Evolutionary conservation across 2,888 invertebrate species (phyloP), one percentile per base, ranked within the genome.

Genomic region (Cosmopolites sordidus): DNA sequence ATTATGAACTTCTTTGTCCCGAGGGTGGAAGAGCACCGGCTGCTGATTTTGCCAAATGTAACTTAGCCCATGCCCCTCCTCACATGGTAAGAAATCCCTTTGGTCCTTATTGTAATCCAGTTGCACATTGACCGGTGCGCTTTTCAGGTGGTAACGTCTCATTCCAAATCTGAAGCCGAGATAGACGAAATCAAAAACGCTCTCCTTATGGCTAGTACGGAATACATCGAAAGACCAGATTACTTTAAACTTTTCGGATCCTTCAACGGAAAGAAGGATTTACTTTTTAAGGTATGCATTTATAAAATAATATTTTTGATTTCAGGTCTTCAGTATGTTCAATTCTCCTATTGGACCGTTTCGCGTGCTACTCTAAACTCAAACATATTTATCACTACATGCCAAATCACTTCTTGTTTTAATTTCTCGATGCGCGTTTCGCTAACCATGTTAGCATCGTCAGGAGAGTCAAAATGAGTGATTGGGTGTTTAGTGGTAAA

Each of bases 241-340:
- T 72, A 83, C 5, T 80, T 86, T 65, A 81, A 81, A 56, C 76
- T 87, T 44, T 87, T 85, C 62, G 86, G 86, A 18, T 65, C 73
- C n/a, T 81, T 75, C 70, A 73, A 76, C 37, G 78, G 76, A 12
- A 69, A 74, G 42, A 66, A 73, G 9, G 76, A 81, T 64, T 60
- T 81, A 12, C 66, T 81, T 5, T 81, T 81, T 64, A 78, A 76
- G 73, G 80, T 80, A 69, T 62, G 59, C 22, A 4, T 11, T 27
- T 27, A 27, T 6, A 46, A 38, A 27, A 40, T 27, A 1, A 40
- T 14, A 30, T 37, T 38, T 46, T 46, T 16, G n/a, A 40, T 40
- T 47, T 40, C 12, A 30, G 29, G 3, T 44, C 3, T 40, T 40
- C 2, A 11, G 12, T 41, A 17, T 17, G 11, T 33, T 33, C n/a